Percentiles rank a stretch among this genome's conserved stretches.
These are phyloP conservation scores for Ceratosolen fusciceps DNA, from an alignment of 1,140 invertebrate species.

Conservation along the genomic window DNA sequence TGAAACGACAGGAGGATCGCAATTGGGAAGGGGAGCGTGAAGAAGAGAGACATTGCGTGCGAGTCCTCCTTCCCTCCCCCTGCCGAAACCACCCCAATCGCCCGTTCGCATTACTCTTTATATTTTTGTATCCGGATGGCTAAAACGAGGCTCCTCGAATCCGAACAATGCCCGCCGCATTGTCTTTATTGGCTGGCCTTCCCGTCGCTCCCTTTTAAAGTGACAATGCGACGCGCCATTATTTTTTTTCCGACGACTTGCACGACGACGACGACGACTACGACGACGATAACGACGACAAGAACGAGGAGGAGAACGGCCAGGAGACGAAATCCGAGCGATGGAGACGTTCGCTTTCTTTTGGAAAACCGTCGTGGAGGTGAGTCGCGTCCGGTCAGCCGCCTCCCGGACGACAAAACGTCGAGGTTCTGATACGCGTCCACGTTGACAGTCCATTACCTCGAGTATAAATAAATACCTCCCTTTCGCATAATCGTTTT, in stretches of 20 bases:
- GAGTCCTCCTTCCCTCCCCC: neutral
- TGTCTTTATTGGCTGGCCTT: slow-evolving; percentile 44
- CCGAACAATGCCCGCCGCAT: slow-evolving; percentile 45
- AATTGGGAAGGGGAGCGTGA: slow-evolving; percentile 8
- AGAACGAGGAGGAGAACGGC: too few species aligned
- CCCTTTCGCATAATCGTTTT: neutral
- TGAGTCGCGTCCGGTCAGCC: neutral
- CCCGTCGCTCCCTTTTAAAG: slow-evolving; percentile 31
- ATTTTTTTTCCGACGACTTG: slow-evolving; percentile 39
- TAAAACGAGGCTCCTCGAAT: slow-evolving; percentile 33
- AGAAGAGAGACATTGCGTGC: neutral
- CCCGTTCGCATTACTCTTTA: slow-evolving; percentile 11
- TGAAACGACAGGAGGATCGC: neutral
- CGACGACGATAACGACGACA: too few species aligned
- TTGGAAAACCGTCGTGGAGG: neutral
- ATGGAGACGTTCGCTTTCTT: neutral
- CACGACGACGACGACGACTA: neutral
- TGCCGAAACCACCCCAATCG: neutral
- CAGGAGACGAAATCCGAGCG: neutral
- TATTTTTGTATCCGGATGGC: slow-evolving; percentile 30
- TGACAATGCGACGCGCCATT: slow-evolving; percentile 47
- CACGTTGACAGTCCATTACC: slow-evolving; percentile 15
- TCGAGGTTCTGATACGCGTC: slow-evolving; percentile 7
- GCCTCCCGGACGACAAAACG: slow-evolving; percentile 30
- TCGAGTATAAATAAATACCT: slow-evolving; percentile 42